phyloP scores from a whole-genome alignment of 2,797 vertebrate species.

The Phoeniculus purpureus region DNA sequence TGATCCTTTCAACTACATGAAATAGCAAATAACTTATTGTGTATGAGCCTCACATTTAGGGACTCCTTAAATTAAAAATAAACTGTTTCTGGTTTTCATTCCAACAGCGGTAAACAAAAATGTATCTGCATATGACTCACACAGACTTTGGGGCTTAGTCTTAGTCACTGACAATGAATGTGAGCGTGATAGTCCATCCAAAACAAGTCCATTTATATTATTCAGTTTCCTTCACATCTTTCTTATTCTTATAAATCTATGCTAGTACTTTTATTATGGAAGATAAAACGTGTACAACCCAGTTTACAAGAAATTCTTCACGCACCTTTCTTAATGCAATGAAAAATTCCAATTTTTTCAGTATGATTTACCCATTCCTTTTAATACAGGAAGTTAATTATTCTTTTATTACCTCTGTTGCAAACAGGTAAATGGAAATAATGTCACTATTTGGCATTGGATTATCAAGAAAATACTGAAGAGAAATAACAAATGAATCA shows the following conservation, averaged over 20 bases:
- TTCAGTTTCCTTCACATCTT: neutral
- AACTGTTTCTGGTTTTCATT: neutral
- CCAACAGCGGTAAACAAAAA: neutral
- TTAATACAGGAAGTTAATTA: neutral
- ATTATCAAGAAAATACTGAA: neutral
- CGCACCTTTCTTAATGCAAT: neutral
- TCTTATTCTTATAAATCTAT: neutral
- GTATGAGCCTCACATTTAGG: neutral
- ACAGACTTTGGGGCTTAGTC: neutral
- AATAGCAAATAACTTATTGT: neutral
- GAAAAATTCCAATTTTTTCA: neutral
- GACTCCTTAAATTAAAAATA: neutral
- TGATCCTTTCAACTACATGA: neutral
- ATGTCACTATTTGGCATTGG: neutral
- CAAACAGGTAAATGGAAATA: neutral
- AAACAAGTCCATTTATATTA: neutral
- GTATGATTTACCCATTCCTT: neutral
- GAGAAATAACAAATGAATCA: neutral
- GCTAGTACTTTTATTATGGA: neutral
- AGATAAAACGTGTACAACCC: neutral
- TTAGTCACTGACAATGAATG: neutral
- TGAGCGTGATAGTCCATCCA: neutral
- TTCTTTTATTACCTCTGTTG: neutral
- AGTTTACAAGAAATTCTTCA: neutral
- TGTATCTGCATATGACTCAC: neutral